phyloP scores from a whole-genome alignment of 2,113 vertebrate genomes.

The Tupaia tana region DNA sequence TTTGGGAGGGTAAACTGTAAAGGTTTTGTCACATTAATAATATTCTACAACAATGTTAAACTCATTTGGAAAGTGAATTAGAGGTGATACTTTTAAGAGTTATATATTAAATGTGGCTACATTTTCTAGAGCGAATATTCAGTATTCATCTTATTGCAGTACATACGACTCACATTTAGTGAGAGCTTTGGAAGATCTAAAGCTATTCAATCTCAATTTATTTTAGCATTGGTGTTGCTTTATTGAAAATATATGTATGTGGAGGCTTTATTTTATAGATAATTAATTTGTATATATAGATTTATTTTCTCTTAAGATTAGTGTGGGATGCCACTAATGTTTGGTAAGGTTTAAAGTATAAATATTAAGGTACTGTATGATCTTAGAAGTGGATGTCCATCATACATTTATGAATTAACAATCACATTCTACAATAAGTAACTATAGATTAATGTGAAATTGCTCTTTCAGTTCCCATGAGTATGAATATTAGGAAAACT shows the following conservation, averaged over 20 bases:
- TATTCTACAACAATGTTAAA: not conserved
- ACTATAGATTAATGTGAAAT: constrained; percentile 36
- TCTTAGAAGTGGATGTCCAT: constrained; percentile 46
- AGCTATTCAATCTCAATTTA: not conserved
- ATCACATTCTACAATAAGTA: not conserved
- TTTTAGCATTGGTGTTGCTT: not conserved
- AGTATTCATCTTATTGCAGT: not conserved
- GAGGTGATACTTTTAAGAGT: not conserved
- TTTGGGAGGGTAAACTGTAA: not conserved
- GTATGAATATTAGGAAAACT: not conserved
- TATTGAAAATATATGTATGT: not conserved
- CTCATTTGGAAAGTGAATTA: constrained; percentile 29
- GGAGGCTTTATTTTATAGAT: constrained; percentile 12
- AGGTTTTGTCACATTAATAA: constrained; percentile 9
- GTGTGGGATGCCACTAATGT: constrained; percentile 39
- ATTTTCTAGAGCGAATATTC: not conserved
- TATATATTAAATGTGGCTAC: not conserved
- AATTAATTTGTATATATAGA: constrained; percentile 55
- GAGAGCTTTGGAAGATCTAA: constrained; percentile 32
- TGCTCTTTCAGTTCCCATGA: not conserved
- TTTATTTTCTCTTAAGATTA: constrained; percentile 36
- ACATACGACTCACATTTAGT: constrained; percentile 13
- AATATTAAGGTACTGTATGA: constrained; percentile 25
- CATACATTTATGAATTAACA: constrained; percentile 48
- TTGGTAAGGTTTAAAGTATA: constrained; percentile 53